Evolutionary conservation across 2,797 vertebrate genomes (phyloP).

Genomic region (Dendrocincla tyrannina): DNA sequence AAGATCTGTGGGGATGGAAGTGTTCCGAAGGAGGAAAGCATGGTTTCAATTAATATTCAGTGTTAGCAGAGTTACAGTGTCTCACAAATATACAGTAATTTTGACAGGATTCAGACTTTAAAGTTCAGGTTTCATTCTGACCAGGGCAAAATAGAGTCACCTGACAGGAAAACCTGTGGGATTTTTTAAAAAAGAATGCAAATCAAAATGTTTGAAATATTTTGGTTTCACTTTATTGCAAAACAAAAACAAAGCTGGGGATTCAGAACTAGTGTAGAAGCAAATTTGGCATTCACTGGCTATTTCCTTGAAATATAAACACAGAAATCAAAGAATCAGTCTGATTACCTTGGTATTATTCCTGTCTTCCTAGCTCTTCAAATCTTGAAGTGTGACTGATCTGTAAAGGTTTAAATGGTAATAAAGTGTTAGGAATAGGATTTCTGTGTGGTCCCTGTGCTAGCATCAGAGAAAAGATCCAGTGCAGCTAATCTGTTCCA

Average conservation of each 20-base stretch:
- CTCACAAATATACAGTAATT: neutral
- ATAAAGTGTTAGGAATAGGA: conserved; percentile 20
- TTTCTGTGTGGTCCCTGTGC: conserved; percentile 55
- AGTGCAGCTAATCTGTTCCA: conserved; percentile 36
- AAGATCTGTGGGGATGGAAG: neutral
- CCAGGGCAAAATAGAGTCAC: neutral
- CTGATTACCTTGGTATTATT: neutral
- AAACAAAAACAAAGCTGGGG: neutral
- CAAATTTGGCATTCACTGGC: neutral
- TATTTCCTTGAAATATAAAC: neutral
- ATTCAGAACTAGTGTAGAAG: neutral
- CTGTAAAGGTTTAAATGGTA: neutral
- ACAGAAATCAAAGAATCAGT: neutral
- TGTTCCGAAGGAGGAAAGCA: neutral
- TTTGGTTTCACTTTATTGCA: neutral
- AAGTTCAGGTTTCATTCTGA: neutral
- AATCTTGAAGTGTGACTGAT: neutral
- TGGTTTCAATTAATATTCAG: conserved; percentile 18
- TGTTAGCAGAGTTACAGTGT: neutral
- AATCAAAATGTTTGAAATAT: neutral
- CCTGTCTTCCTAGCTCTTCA: neutral
- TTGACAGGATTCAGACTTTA: neutral
- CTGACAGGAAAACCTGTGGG: neutral
- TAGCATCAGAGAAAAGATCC: conserved; percentile 38
- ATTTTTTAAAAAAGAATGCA: neutral